Evolutionary conservation across 1,140 invertebrate genomes (phyloP).

Genomic region (Drosophila tristis): DNA sequence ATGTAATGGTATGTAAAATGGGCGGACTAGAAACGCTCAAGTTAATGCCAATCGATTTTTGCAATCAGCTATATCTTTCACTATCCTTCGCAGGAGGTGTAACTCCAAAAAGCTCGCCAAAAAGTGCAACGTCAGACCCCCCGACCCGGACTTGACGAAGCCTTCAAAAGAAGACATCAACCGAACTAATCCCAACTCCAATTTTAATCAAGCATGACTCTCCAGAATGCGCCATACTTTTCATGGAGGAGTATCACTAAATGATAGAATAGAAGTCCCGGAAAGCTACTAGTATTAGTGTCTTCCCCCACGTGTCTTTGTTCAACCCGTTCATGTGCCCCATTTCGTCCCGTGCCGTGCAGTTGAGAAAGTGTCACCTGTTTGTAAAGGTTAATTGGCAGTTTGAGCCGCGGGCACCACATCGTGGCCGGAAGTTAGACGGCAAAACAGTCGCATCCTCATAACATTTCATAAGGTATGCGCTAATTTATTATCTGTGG

Average conservation of each 20-base stretch:
- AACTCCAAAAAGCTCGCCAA: background rate
- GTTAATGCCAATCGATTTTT: slow-evolving; percentile 12
- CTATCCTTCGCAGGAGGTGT: no score
- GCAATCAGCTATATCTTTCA: background rate
- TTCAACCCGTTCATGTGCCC: slow-evolving; percentile 46
- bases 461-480: slow-evolving; percentile 78
- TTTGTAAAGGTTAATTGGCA: slow-evolving; percentile 58
- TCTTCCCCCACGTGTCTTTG: slow-evolving; percentile 31
- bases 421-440: slow-evolving; percentile 58
- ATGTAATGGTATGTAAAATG: slow-evolving; percentile 40
- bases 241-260: background rate
- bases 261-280: no score
- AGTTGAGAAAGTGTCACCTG: slow-evolving; percentile 80
- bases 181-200: slow-evolving; percentile 26
- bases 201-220: slow-evolving; percentile 58
- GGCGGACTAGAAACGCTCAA: slow-evolving; percentile 30
- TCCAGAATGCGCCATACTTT: slow-evolving; percentile 3
- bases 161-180: slow-evolving; percentile 61
- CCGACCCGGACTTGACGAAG: slow-evolving; percentile 29
- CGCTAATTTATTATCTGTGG: slow-evolving; percentile 81
- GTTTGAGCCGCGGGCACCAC: slow-evolving; percentile 37
- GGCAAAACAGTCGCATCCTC: slow-evolving; percentile 52
- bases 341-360: background rate
- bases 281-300: slow-evolving; percentile 14
- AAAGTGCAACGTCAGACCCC: slow-evolving; percentile 39